A percentile compares a stretch with the other conserved stretches of the same genome.
Conservation (phyloP, 2,888 invertebrate genomes). For the Rotaria socialis region DNA sequence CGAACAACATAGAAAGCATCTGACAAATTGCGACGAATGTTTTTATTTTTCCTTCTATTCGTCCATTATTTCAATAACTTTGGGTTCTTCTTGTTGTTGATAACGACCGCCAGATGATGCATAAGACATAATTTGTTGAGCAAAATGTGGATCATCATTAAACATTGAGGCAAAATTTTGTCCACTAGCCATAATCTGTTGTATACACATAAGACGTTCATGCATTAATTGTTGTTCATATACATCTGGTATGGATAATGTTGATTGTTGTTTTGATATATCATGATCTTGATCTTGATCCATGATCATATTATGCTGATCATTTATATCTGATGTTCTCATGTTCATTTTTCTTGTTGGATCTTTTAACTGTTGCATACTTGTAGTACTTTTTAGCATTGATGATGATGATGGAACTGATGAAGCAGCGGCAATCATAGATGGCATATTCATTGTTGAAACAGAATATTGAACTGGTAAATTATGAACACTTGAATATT, state of each 20-base stretch:
- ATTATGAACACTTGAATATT: not conserved
- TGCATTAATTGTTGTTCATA: slow-evolving; percentile 20
- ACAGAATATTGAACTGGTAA: not conserved
- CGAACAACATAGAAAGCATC: not conserved
- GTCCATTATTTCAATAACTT: not conserved
- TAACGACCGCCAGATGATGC: not conserved
- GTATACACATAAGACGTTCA: slow-evolving; percentile 24
- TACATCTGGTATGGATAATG: slow-evolving; percentile 2
- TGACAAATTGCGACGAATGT: not conserved
- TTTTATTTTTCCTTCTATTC: not conserved
- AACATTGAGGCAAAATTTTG: slow-evolving; percentile 36
- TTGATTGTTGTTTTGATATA: not conserved
- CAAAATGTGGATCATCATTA: slow-evolving; percentile 22
- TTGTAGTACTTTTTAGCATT: not conserved
- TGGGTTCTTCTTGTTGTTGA: not conserved
- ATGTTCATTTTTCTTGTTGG: not conserved
- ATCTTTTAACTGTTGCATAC: slow-evolving; percentile 36
- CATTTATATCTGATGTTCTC: not conserved
- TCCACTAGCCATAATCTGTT: slow-evolving; percentile 35
- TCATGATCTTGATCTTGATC: not conserved
- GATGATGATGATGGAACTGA: not conserved
- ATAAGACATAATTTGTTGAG: not conserved
- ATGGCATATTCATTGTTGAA: slow-evolving; percentile 4
- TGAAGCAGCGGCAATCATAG: not conserved
- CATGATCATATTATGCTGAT: not conserved